Conservation (phyloP, 1,140 invertebrate species). For the Drosophila lowei region DNA sequence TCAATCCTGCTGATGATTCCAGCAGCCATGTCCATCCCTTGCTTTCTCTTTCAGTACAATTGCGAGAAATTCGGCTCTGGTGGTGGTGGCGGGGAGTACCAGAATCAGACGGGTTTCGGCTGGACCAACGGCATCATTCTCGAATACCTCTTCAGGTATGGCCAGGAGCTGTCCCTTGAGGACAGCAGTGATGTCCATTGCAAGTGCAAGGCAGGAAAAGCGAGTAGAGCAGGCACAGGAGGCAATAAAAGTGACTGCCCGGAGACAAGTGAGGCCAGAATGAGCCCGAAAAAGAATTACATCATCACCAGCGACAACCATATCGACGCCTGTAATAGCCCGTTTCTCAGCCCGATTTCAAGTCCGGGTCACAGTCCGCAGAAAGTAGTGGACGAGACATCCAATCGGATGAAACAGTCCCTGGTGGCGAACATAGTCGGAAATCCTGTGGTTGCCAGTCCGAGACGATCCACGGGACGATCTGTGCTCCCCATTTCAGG, state of each 20-base stretch:
- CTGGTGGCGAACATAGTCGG: too few relatives aligned
- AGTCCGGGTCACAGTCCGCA: too few relatives aligned
- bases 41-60: constrained; percentile 87
- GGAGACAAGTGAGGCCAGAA: constrained; percentile 8
- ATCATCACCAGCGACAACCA: constrained; percentile 36
- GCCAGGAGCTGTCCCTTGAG: constrained; percentile 80
- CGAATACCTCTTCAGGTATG: constrained; percentile 88
- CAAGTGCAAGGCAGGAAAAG: neutral
- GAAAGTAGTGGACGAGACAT: too few relatives aligned
- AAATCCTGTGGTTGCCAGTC: too few relatives aligned
- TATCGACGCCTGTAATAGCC: constrained; percentile 4
- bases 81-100: constrained; percentile 94
- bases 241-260: neutral
- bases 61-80: constrained; percentile 87
- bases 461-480: too few relatives aligned
- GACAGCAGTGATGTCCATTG: constrained; percentile 18
- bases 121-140: constrained; percentile 96
- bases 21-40: neutral
- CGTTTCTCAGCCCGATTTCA: too few relatives aligned
- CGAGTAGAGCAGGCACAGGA: neutral
- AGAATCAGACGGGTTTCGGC: constrained; percentile 94
- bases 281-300: constrained; percentile 2
- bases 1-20: neutral
- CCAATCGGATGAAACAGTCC: too few relatives aligned
- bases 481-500: too few relatives aligned